Conservation (phyloP, 2,113 vertebrate genomes). For the Delphinapterus leucas region DNA sequence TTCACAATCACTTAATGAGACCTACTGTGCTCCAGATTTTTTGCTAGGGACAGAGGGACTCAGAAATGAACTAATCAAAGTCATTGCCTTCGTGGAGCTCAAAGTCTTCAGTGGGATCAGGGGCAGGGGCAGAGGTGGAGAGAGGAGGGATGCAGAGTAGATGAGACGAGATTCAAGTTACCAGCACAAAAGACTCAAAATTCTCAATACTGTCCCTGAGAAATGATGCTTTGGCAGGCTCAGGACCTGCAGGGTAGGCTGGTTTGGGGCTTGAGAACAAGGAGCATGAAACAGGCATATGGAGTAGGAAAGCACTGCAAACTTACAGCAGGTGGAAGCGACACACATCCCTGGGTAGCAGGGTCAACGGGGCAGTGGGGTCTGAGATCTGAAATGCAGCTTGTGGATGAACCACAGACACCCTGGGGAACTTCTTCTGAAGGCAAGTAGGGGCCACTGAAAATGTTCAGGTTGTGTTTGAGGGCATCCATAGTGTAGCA, state of each 20-base stretch:
- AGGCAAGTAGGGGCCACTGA: neutral
- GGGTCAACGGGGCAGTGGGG: neutral
- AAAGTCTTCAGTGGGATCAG: neutral
- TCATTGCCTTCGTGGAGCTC: neutral
- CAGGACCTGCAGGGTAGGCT: neutral
- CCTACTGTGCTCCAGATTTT: neutral
- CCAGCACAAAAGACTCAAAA: accelerated
- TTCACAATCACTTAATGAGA: neutral
- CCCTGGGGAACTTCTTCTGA: neutral
- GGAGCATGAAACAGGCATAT: accelerated
- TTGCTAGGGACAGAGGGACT: neutral
- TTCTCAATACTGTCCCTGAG: neutral
- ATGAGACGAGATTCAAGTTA: neutral
- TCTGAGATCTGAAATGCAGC: neutral
- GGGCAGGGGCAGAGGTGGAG: neutral
- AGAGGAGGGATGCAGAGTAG: neutral
- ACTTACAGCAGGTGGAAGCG: accelerated
- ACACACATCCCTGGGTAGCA: accelerated
- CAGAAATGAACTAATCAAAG: neutral
- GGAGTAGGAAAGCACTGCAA: accelerated
- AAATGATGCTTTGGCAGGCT: neutral
- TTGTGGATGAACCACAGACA: neutral
- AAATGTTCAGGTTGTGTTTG: neutral
- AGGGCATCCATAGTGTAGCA: neutral
- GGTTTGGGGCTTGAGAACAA: neutral